Evolutionary conservation across 2,113 vertebrate species (phyloP).

Genomic region (Glaucomys volans): DNA sequence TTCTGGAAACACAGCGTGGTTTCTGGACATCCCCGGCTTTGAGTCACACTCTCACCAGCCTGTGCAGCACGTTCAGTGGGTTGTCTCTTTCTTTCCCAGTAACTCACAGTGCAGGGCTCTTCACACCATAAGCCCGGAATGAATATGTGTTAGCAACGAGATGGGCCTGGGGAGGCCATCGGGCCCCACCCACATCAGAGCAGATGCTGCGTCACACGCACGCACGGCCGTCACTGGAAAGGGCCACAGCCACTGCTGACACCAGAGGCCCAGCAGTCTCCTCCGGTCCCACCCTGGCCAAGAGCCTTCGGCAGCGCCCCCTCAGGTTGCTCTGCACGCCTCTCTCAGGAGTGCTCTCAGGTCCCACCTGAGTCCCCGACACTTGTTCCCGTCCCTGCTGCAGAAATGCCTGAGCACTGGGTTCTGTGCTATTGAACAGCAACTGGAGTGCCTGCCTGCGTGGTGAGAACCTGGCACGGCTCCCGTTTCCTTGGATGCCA

Average conservation of each 20-base stretch:
- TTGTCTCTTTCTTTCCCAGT: neutral
- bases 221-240: neutral
- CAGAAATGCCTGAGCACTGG: neutral
- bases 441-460: no score
- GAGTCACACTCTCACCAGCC: fast-evolving
- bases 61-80: neutral
- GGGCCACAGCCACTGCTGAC: neutral
- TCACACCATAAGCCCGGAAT: neutral
- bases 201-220: neutral
- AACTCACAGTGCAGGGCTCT: neutral
- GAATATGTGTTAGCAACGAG: no score
- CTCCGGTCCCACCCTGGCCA: no score
- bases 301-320: neutral
- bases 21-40: neutral
- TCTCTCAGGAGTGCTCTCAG: neutral
- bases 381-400: neutral
- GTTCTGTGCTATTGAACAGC: fast-evolving
- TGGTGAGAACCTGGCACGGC: neutral
- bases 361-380: neutral
- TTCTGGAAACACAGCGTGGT: neutral
- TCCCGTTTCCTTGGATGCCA: neutral
- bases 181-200: neutral
- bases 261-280: neutral
- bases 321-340: neutral
- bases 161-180: no score